Percentiles rank a stretch among this genome's conserved stretches.
Evolutionary conservation across 2,113 vertebrate genomes (phyloP).

Genomic region (Notothenia coriiceps): DNA sequence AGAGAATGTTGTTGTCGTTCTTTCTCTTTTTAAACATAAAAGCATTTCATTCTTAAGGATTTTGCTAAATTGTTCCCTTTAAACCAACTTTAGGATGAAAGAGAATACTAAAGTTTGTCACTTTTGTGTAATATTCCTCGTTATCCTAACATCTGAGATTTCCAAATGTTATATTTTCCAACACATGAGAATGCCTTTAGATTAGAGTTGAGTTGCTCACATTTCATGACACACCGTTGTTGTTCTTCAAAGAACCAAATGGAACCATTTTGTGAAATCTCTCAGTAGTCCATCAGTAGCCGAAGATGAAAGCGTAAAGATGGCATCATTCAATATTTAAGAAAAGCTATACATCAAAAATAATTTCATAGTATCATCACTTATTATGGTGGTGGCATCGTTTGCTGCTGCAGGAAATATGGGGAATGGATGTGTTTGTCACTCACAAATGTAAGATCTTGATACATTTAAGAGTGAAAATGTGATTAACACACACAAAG

Average conservation of each 20-base stretch:
- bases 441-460: not conserved
- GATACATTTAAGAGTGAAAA: not conserved
- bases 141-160: not conserved
- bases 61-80: not conserved
- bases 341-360: not conserved
- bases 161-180: not conserved
- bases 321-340: not conserved
- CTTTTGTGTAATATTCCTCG: not conserved
- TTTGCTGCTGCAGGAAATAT: not conserved
- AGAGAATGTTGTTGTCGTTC: not conserved
- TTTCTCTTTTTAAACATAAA: not conserved
- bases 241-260: conserved; percentile 52
- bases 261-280: conserved; percentile 34
- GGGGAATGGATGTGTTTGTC: not conserved
- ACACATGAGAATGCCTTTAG: not conserved
- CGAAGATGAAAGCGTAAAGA: conserved; percentile 44
- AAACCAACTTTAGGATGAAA: conserved; percentile 35
- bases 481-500: not conserved
- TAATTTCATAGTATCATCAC: too few relatives aligned
- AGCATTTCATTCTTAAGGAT: not conserved
- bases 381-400: not conserved
- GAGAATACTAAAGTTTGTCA: conserved; percentile 1
- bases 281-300: not conserved
- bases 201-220: not conserved
- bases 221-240: conserved; percentile 10